Base-by-base conservation (phyloP, 1,140 invertebrate species). In the Drosophila melanogaster region DNA sequence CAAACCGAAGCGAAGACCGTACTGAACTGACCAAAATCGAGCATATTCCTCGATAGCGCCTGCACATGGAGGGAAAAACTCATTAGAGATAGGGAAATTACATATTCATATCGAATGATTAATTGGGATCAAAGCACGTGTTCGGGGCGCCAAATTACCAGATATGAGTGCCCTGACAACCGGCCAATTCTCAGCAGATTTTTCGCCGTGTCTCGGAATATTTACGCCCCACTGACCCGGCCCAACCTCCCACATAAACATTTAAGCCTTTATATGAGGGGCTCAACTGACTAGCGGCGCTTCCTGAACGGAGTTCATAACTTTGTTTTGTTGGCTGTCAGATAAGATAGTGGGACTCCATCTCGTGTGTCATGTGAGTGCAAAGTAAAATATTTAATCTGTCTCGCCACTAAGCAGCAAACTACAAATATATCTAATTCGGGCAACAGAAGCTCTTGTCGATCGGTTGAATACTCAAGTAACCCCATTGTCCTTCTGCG, bases 271-370 rank as follows among this genome's bases (percentile, higher is more conserved):
- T 60, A 51, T 66, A 12, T 19, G 1, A 2, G 4, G 4, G 33
- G 64, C 60, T 67, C 64, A 60, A 64, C 14, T 50, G 64, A 66
- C 37, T 41, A 50, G 50, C 12, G 12, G 65, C 33, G 47, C 62
- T 77, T 77, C 73, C 73, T 77, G 54, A 55, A 74, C 33, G 57
- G 73, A 77, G 73, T 67, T 50, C 73, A 77, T 77, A 76, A 67
- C 38, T 60, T 54, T 67, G 72, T 43, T 64, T 50, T 56, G 71
- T 65, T 43, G 53, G 50, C 46, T 61, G 37, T 3, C 30, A 41
- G 72, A 77, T 76, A 77, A 77, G 72, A 77, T 77, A 67, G 41
- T 19, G 24, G 8, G 35, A 38, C 40, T 43, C 40, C 59, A 46
- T 43, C 53, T 54, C 40, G 33, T 47, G 24, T 67, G 49, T 77